Evolutionary conservation across 2,888 invertebrate species (phyloP).

Genomic region (Tineola bisselliella): DNA sequence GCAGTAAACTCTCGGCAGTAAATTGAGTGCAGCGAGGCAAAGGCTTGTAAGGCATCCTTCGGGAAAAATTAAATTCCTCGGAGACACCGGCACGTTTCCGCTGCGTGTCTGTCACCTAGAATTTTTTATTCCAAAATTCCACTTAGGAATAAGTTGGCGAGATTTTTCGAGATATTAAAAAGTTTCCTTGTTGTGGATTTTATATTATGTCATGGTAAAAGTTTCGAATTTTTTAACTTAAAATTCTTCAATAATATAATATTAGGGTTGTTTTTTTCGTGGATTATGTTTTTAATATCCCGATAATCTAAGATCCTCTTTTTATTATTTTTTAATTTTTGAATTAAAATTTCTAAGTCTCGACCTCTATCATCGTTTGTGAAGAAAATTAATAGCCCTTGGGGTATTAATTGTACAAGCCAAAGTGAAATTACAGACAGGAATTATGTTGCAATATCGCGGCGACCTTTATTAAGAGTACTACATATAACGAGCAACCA

Average conservation of each 20-base stretch:
- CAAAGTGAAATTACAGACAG: not conserved
- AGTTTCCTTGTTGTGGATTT: constrained; percentile 6
- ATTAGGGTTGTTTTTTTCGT: not conserved
- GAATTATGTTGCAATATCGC: not conserved
- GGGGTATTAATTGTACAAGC: not conserved
- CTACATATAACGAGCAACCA: not conserved
- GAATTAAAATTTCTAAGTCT: too few species aligned
- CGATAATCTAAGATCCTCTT: not conserved
- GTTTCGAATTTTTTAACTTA: not conserved
- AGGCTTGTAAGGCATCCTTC: constrained; percentile 30
- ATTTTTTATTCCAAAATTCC: constrained; percentile 2
- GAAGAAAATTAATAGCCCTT: not conserved
- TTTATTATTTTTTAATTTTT: not conserved
- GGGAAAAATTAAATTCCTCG: constrained; percentile 50
- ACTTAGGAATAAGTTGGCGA: constrained; percentile 1
- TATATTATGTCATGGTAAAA: not conserved
- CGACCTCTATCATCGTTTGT: not conserved
- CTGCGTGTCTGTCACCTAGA: constrained; percentile 9
- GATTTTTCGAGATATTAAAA: constrained; percentile 4
- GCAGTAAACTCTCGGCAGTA: constrained; percentile 26
- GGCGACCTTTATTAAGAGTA: not conserved
- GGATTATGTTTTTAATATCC: too few species aligned
- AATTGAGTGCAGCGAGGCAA: constrained; percentile 37
- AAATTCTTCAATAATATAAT: not conserved
- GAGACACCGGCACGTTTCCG: constrained; percentile 22